Conservation (phyloP, 2,888 invertebrate genomes). For the Meliscaeva auricollis region DNA sequence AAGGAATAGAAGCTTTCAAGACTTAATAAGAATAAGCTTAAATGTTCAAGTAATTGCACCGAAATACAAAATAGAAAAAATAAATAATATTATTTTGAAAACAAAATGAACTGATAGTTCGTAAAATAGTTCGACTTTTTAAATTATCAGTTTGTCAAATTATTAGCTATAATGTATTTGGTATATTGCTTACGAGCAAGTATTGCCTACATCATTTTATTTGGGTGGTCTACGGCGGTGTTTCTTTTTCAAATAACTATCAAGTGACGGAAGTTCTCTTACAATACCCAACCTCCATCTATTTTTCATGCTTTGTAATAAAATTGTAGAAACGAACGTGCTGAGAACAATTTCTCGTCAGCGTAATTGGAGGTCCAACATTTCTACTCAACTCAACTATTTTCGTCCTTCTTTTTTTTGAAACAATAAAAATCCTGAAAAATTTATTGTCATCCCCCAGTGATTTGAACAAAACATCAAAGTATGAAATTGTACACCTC, state of each 20-base stretch:
- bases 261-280: constrained; percentile 18
- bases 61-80: too few species aligned
- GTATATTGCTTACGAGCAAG: too few species aligned
- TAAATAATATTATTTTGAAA: too few species aligned
- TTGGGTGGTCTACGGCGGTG: constrained; percentile 20
- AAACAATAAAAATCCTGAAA: constrained; percentile 39
- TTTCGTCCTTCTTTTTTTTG: not conserved
- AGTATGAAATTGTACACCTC: constrained; percentile 81
- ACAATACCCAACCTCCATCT: constrained; percentile 20
- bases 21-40: too few species aligned
- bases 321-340: constrained; percentile 44
- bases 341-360: constrained; percentile 68
- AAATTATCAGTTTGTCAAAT: too few species aligned
- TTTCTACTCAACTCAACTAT: constrained; percentile 54
- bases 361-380: constrained; percentile 66
- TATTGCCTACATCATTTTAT: not conserved
- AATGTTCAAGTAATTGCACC: too few species aligned
- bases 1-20: too few species aligned
- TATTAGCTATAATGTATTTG: too few species aligned
- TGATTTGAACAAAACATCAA: constrained; percentile 64
- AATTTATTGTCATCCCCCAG: constrained; percentile 52
- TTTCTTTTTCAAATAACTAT: not conserved
- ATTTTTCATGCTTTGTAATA: constrained; percentile 28
- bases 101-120: too few species aligned
- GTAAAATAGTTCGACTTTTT: too few species aligned